phyloP scores from a whole-genome alignment of 2,888 invertebrate species.

The Tipula confusa region DNA sequence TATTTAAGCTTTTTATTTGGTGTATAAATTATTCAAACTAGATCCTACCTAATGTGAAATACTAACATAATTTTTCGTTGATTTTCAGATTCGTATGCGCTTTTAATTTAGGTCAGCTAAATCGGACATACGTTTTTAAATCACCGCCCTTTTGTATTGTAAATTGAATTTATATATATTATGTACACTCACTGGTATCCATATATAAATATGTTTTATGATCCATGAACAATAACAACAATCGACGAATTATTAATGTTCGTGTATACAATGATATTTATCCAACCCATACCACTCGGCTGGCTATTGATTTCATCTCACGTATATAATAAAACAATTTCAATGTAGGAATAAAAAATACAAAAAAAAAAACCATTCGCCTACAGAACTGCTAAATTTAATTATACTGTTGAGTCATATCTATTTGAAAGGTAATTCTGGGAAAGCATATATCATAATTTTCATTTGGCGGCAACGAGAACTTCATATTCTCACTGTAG shows the following conservation, averaged over 20 bases:
- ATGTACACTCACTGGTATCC: background rate
- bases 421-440: background rate
- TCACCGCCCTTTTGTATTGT: background rate
- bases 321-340: slow-evolving; percentile 13
- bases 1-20: too few relatives aligned
- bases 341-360: background rate
- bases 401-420: background rate
- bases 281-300: background rate
- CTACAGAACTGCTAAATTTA: background rate
- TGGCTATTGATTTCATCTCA: background rate
- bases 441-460: background rate
- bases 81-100: too few relatives aligned
- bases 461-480: background rate
- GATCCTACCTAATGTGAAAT: too few relatives aligned
- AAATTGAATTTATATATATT: background rate
- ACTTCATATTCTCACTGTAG: background rate
- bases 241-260: background rate
- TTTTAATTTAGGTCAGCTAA: background rate
- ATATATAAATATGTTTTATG: background rate
- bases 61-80: too few relatives aligned
- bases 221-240: background rate
- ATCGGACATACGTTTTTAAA: background rate
- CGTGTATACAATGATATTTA: background rate
- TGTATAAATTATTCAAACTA: too few relatives aligned
- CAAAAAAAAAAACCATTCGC: background rate